Evolutionary conservation across 2,888 invertebrate genomes (phyloP), one percentile per base, ranked within the genome.

Genomic region (Tridacna gigas): DNA sequence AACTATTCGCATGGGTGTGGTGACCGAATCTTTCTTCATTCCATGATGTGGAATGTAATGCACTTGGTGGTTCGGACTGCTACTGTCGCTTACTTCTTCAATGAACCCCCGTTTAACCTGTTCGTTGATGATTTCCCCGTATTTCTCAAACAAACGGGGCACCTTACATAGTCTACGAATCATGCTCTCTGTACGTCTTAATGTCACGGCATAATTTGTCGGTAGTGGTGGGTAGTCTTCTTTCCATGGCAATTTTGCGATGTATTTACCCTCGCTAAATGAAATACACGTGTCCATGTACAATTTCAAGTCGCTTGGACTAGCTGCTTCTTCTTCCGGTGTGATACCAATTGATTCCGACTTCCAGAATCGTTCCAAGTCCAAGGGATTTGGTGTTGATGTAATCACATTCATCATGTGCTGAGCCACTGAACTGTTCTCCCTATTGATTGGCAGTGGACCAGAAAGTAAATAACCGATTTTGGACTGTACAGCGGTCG

Each of bases 11-110:
- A 79, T 61, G 5, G 79, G 73, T 1, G 74, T 79, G 20, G 79
- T 79, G 25, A 51, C 22, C 13, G 73, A 79, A 20, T 78, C 37
- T 75, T 75, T 86, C 65, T 82, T 79, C 22, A 88, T 86, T 0
- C 80, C 56, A 25, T 75, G 83, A 65, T 87, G 88, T 0, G 85
- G 83, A n/a, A 88, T 84, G 63, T 84, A 88, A 26, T 86, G 88
- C 9, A 74, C 48, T n/a, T 26, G 48, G 18, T 45, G 25, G n/a
- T 63, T 63, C 3, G 61, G 22, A 22, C 18, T 71, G 37, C 20
- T 56, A 18, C 74, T 60, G 37, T 75, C 73, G 18, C n/a, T 15
- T 0, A 77, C 76, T 37, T 71, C 74, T 71, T 86, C 84, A 18
- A 84, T 80, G 45, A 86, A 84, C 13, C 79, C 84, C 0, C 80